These are phyloP conservation scores for Cryptus armator DNA, from an alignment of 2,888 invertebrate genomes.

Conservation along the genomic window DNA sequence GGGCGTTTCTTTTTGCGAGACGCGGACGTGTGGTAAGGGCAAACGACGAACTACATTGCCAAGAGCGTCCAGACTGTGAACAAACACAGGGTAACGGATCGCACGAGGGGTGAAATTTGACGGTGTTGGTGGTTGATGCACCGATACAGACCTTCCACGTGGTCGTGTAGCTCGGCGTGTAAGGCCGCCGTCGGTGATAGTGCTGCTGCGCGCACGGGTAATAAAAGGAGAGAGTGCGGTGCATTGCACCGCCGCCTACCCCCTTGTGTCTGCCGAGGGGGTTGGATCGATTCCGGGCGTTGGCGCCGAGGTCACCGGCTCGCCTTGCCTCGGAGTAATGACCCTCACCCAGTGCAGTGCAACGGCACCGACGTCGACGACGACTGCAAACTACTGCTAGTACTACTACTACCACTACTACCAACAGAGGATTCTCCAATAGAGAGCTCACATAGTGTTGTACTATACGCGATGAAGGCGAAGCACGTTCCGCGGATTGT, in stretches of 20 bases:
- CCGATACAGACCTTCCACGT: constrained; percentile 35
- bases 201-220: constrained; percentile 54
- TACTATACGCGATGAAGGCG: not conserved
- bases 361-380: constrained; percentile 81
- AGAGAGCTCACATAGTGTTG: constrained; percentile 12
- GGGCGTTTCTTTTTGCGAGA: constrained; percentile 28
- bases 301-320: constrained; percentile 85
- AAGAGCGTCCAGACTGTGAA: constrained; percentile 64
- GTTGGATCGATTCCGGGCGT: constrained; percentile 85
- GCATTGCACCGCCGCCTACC: constrained; percentile 79
- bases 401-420: constrained; percentile 6
- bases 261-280: constrained; percentile 70
- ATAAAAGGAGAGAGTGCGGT: constrained; percentile 70
- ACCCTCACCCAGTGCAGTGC: constrained; percentile 85
- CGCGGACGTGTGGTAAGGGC: constrained; percentile 1
- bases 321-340: constrained; percentile 85
- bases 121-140: constrained; percentile 42
- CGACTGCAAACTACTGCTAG: constrained; percentile 60
- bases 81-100: constrained; percentile 51
- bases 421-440: not conserved
- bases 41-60: constrained; percentile 25
- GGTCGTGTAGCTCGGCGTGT: constrained; percentile 28
- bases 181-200: constrained; percentile 43
- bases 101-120: constrained; percentile 25
- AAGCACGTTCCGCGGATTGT: constrained; percentile 31